Evolutionary conservation across 1,140 invertebrate species (phyloP), one percentile per base, ranked within the genome.

Genomic region (Paraescarpia echinospica): DNA sequence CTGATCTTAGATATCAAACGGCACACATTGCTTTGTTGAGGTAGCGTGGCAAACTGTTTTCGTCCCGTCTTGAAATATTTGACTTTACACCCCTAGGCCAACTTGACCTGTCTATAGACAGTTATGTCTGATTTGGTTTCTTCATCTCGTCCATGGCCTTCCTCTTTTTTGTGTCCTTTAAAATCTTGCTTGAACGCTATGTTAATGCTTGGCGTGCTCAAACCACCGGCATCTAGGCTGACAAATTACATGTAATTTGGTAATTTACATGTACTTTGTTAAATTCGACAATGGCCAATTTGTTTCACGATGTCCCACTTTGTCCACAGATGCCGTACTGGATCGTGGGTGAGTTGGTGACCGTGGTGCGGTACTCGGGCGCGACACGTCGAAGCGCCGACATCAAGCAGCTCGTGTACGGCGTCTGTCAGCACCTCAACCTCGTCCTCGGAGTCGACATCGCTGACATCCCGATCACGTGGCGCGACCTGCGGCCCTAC

Each of bases 341-440:
- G 34, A 91, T 94, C 31, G 48, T 90, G 31, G 93, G 92, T 5
- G 92, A 94, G n/a, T 93, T 93, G 31, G 93, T 95, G 34, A 93
- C 98, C 95, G 97, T 99, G 92, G 97, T 99, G 35, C 96, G 99
- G 93, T 99, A 99, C 95, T 97, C 99, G 18, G 99, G 99, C 27
- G 99, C 99, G 12, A 99, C 99, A 18, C 99, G 99, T 27, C 98
- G 99, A 95, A 99, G 98, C 93, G 99, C 98, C 93, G 98, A 98
- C 89, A 97, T 99, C 41, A 98, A 98, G 1, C 98, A 99, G 0
- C 98, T 99, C 4, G 96, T 99, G 14, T 98, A 98, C 93, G 99
- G 98, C 51, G 98, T 99, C 93, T 99, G 99, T 96, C 98, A 98
- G 0, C 95, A 96, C 91, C 91, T 96, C 0, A 91, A 94, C 9